Evolutionary conservation across 1,140 invertebrate species (phyloP).

Genomic region (Spodoptera litura): DNA sequence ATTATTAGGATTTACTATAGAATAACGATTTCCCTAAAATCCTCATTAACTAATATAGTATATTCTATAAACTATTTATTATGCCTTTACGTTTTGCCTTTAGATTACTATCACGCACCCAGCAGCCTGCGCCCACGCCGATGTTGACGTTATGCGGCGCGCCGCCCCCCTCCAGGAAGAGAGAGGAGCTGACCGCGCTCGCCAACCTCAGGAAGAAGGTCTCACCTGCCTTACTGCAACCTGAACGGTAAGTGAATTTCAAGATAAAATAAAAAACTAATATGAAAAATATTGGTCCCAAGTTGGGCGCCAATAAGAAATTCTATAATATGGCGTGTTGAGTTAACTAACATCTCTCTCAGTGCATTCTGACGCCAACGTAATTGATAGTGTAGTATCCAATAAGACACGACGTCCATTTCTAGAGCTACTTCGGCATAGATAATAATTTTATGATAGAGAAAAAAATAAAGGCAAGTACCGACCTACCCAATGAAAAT

Average conservation of each 20-base stretch:
- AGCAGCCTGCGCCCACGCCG: conserved; percentile 73
- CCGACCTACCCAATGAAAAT: too few relatives aligned
- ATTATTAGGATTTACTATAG: too few relatives aligned
- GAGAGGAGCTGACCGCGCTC: conserved; percentile 81
- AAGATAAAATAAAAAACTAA: too few relatives aligned
- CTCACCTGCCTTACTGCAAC: conserved; percentile 74
- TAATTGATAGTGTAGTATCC: too few relatives aligned
- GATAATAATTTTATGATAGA: too few relatives aligned
- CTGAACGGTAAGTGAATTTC: conserved; percentile 59
- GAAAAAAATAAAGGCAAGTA: too few relatives aligned
- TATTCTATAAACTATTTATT: too few relatives aligned
- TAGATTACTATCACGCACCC: conserved; percentile 68
- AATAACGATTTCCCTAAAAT: too few relatives aligned
- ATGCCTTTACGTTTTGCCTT: conserved; percentile 2
- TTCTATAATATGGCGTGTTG: neutral
- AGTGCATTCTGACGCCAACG: neutral
- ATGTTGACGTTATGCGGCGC: conserved; percentile 80
- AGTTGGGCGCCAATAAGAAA: conserved; percentile 11
- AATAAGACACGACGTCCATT: too few relatives aligned
- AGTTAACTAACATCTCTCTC: neutral
- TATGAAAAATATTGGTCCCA: neutral
- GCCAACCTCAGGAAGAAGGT: conserved; percentile 83
- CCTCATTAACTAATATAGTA: too few relatives aligned
- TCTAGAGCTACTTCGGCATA: too few relatives aligned
- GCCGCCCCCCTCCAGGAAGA: conserved; percentile 79